Percentiles rank a stretch among this genome's conserved stretches.
Evolutionary conservation across 2,113 vertebrate species (phyloP).

Genomic region (Semicossyphus pulcher): DNA sequence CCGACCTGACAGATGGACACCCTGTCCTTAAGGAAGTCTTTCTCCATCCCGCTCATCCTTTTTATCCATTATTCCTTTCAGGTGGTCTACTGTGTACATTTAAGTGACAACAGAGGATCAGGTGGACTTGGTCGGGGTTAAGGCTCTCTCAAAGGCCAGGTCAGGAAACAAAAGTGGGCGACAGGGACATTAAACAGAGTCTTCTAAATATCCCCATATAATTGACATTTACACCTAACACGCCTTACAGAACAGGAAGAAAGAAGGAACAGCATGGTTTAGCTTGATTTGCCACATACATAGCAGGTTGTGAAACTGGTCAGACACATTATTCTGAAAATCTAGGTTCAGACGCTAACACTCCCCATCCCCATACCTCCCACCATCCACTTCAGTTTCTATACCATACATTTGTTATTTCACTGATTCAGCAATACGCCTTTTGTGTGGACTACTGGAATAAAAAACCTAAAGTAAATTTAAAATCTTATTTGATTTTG

Average conservation of each 20-base stretch:
- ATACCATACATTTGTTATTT: too few species aligned
- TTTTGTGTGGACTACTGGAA: too few species aligned
- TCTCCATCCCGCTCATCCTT: conserved; percentile 9
- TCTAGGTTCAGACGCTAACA: too few species aligned
- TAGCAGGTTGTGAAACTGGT: too few species aligned
- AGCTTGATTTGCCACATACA: too few species aligned
- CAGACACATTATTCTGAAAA: too few species aligned
- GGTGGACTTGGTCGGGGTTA: conserved; percentile 42
- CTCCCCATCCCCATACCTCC: too few species aligned
- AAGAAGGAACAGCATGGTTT: too few species aligned
- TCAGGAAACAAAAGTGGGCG: conserved; percentile 26
- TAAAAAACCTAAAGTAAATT: too few species aligned
- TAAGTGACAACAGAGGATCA: conserved; percentile 43
- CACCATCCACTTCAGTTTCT: too few species aligned
- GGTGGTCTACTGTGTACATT: conserved; percentile 16
- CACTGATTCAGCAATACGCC: too few species aligned
- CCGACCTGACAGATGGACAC: conserved; percentile 68
- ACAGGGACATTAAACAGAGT: conserved; percentile 21
- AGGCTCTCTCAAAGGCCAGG: conserved; percentile 34
- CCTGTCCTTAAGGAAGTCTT: conserved; percentile 25
- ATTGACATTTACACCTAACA: conserved; percentile 2
- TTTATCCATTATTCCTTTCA: conserved; percentile 30
- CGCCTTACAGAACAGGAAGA: neutral
- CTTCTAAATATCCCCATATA: neutral
- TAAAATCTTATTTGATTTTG: too few species aligned